phyloP scores from a whole-genome alignment of 2,113 vertebrate genomes.

The Recurvirostra avosetta region DNA sequence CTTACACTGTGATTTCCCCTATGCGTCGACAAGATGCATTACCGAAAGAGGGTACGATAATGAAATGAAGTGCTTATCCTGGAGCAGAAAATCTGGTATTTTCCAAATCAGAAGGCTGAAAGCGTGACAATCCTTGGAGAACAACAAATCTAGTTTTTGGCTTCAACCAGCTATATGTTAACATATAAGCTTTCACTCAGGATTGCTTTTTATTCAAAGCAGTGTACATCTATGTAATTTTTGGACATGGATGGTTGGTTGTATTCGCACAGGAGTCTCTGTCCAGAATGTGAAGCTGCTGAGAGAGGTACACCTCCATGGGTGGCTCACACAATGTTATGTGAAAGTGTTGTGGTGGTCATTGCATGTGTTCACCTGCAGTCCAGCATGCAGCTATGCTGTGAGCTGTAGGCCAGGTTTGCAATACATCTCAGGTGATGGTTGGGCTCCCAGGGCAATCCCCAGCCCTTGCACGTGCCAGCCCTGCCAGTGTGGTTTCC shows the following conservation, averaged over 20 bases:
- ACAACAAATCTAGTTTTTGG: background rate
- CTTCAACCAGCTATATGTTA: background rate
- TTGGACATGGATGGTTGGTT: background rate
- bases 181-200: background rate
- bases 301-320: background rate
- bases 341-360: background rate
- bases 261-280: background rate
- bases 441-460: background rate
- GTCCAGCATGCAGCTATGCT: background rate
- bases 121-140: background rate
- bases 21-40: background rate
- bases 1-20: background rate
- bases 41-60: background rate
- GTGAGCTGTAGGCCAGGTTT: background rate
- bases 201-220: background rate
- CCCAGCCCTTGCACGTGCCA: fast-evolving
- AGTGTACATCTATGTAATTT: background rate
- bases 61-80: background rate
- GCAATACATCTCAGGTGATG: background rate
- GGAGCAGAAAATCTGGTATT: background rate
- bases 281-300: background rate
- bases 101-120: slow-evolving; percentile 15
- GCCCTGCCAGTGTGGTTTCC: fast-evolving
- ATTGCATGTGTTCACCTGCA: fast-evolving
- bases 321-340: background rate